Conservation (phyloP, 92 coral and sea anemone species). For the Phymanthus crucifer region DNA sequence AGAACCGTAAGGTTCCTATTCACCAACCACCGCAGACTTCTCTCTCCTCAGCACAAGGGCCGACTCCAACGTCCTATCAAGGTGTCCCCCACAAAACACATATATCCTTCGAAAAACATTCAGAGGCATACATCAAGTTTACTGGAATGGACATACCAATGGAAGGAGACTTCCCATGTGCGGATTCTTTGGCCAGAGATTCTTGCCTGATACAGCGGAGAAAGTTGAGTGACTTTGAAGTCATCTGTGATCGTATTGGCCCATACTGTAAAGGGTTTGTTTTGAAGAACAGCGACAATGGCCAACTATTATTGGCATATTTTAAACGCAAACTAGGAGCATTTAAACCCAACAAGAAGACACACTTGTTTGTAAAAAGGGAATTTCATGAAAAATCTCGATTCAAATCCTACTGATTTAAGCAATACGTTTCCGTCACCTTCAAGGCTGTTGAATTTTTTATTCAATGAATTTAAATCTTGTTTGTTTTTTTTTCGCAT, state of each 20-base stretch:
- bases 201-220: constrained; percentile 20
- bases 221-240: constrained; percentile 22
- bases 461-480: too few species aligned
- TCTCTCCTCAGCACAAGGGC: not conserved
- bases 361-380: not conserved
- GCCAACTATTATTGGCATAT: not conserved
- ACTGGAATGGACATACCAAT: constrained; percentile 8
- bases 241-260: constrained; percentile 33
- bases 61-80: too few species aligned
- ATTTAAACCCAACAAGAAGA: not conserved
- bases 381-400: not conserved
- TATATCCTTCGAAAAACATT: not conserved
- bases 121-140: constrained; percentile 8
- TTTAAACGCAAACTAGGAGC: not conserved
- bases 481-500: too few species aligned
- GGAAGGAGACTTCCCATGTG: constrained; percentile 38
- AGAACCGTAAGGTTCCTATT: not conserved
- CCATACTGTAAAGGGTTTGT: constrained; percentile 43
- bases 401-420: not conserved
- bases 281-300: not conserved
- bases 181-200: constrained; percentile 20
- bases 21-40: not conserved
- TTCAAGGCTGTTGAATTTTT: too few species aligned
- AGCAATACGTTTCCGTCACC: too few species aligned
- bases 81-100: not conserved